These are phyloP conservation scores for Laodelphax striatellus DNA, from an alignment of 1,140 invertebrate species.

Conservation along the genomic window DNA sequence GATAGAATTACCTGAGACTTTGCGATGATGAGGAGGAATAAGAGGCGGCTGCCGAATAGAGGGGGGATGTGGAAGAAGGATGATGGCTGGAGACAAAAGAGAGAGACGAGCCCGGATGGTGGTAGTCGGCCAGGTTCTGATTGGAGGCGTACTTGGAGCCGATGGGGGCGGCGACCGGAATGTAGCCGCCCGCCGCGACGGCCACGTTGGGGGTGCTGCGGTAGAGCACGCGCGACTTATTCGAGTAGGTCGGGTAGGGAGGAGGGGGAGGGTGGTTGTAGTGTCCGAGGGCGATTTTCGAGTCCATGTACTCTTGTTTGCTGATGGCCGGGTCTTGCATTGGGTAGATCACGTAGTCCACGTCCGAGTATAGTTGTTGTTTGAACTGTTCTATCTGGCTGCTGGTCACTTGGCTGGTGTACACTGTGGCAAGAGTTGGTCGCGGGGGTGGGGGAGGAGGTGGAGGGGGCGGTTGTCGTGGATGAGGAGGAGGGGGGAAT, in stretches of 20 bases:
- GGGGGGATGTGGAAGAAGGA: slow-evolving; percentile 41
- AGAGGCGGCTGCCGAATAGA: slow-evolving; percentile 37
- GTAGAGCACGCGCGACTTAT: slow-evolving; percentile 59
- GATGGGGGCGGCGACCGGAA: slow-evolving; percentile 16
- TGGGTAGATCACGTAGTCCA: slow-evolving; percentile 82
- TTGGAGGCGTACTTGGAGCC: slow-evolving; percentile 25
- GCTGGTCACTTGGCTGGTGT: slow-evolving; percentile 21
- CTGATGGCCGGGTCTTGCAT: slow-evolving; percentile 76
- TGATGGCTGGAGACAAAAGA: slow-evolving; percentile 49
- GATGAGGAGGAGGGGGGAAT: slow-evolving; percentile 36
- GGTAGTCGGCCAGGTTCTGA: slow-evolving; percentile 23
- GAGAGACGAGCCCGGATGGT: slow-evolving; percentile 39
- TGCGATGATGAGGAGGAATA: slow-evolving; percentile 36
- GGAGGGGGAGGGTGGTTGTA: slow-evolving; percentile 29
- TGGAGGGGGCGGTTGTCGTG: slow-evolving; percentile 36
- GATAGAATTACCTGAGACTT: slow-evolving; percentile 30
- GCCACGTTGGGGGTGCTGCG: slow-evolving; percentile 62
- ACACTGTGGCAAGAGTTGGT: slow-evolving; percentile 23
- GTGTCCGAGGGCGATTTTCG: slow-evolving; percentile 46
- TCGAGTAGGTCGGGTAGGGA: slow-evolving; percentile 36
- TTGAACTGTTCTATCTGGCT: slow-evolving; percentile 68
- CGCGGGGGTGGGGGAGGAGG: slow-evolving; percentile 41
- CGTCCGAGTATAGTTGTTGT: slow-evolving; percentile 76
- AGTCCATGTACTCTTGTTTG: slow-evolving; percentile 80
- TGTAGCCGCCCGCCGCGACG: slow-evolving; percentile 31